phyloP scores from a whole-genome alignment of 2,797 vertebrate species.

The Sebastes oblongus region DNA sequence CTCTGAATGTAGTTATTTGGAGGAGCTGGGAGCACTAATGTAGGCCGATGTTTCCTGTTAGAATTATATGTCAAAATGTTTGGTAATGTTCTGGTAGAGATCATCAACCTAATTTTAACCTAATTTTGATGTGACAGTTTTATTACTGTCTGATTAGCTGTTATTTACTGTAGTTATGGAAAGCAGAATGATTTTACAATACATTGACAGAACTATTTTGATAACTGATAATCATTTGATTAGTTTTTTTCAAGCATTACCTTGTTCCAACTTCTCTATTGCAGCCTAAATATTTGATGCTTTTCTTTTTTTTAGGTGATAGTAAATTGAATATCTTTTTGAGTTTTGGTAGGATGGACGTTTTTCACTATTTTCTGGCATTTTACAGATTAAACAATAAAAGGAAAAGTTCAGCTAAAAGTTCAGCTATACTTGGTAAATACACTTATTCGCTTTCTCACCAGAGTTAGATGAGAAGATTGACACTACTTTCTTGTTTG shows the following conservation, averaged over 20 bases:
- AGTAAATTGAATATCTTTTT: not conserved
- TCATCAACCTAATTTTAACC: no score
- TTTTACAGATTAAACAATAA: not conserved
- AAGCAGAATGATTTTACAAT: not conserved
- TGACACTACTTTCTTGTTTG: not conserved
- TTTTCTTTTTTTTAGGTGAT: not conserved
- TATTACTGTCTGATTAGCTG: not conserved
- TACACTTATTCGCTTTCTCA: accelerated
- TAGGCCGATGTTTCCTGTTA: not conserved
- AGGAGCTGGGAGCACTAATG: not conserved
- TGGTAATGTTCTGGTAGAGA: not conserved
- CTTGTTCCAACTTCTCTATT: not conserved
- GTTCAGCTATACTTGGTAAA: no score
- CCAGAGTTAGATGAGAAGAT: not conserved
- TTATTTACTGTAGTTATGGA: not conserved
- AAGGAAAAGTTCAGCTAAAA: not conserved
- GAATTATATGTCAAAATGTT: not conserved
- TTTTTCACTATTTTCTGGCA: not conserved
- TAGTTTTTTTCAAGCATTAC: not conserved
- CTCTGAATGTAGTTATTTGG: not conserved
- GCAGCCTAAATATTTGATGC: not conserved
- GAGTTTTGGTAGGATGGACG: not conserved
- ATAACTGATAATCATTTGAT: not conserved
- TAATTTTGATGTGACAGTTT: not conserved
- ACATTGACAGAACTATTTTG: not conserved